Evolutionary conservation across 2,797 vertebrate species (phyloP), one percentile per base, ranked within the genome.

Genomic region (Delichon dasypus): DNA sequence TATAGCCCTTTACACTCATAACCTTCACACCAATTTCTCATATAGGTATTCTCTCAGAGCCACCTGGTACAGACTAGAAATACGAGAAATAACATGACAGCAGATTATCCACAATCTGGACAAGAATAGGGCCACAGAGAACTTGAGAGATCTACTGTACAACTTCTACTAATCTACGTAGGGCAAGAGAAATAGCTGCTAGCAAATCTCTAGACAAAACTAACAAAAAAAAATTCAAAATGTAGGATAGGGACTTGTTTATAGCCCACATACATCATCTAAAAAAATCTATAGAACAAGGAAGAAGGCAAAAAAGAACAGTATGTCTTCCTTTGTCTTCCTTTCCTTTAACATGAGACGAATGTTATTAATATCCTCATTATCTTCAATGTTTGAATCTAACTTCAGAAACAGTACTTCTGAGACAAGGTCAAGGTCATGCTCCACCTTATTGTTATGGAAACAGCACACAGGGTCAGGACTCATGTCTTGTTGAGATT

Each of bases 381-480:
- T 90, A 90, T 32, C 22, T 61, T 90, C 64, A 61, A 12, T 34
- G 38, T 74, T 85, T 62, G 66, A 94, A 79, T 45, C 32, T 12
- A 79, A 91, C 85, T 74, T 83, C 85, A 90, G 78, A 95, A 81
- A 27, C 36, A 89, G 47, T 44, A 71, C 36, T 85, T 80, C 79
- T 71, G 44, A 92, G 53, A 53, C 40, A 83, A 71, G 79, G 75
- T 92, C 85, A 88, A 54, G 36, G 38, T 74, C 55, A 6, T 40
- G n/a, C 7, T 90, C 53, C 19, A 40, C 58, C 48, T 80, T 47
- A 68, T 38, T 86, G 65, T 78, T 90, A 87, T 58, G 25, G 80
- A 90, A 94, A 85, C 13, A 55, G 80, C 21, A 82, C 26, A 42
- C 7, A 40, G 36, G 61, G 57, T 87, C 65, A 51, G 42, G 67